Conservation (phyloP, 2,797 vertebrate species). For the Cyprinodon diabolis region DNA sequence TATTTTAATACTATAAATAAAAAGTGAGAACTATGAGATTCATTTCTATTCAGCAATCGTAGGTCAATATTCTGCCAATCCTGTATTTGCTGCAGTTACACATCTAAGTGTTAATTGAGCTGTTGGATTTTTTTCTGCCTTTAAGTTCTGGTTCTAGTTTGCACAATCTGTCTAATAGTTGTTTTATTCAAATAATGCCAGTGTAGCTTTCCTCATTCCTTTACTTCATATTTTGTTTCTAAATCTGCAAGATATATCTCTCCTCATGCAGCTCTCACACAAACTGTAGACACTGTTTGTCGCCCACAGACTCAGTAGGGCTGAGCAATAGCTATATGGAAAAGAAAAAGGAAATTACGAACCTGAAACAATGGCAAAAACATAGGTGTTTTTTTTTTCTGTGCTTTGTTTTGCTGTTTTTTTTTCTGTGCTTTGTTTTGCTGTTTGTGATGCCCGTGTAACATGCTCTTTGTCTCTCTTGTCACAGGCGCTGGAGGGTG, state of each 20-base stretch:
- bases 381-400: conserved; percentile 7
- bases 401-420: conserved; percentile 7
- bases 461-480: conserved; percentile 49
- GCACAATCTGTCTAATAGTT: neutral
- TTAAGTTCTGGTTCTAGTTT: neutral
- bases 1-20: neutral
- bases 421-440: conserved; percentile 6
- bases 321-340: conserved; percentile 8
- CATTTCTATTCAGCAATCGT: neutral
- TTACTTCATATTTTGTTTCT: conserved; percentile 25
- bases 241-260: conserved; percentile 38
- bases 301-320: conserved; percentile 27
- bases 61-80: neutral
- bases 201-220: conserved; percentile 25
- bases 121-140: neutral
- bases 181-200: neutral
- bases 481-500: conserved; percentile 50
- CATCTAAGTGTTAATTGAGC: neutral
- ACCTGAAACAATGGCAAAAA: neutral
- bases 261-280: conserved; percentile 50
- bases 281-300: conserved; percentile 22
- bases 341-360: conserved; percentile 6
- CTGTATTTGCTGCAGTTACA: neutral
- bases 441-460: conserved; percentile 12
- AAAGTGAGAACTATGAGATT: neutral